Evolutionary conservation across 2,888 invertebrate genomes (phyloP), one percentile per base, ranked within the genome.

Genomic region (Drosophila borborema): DNA sequence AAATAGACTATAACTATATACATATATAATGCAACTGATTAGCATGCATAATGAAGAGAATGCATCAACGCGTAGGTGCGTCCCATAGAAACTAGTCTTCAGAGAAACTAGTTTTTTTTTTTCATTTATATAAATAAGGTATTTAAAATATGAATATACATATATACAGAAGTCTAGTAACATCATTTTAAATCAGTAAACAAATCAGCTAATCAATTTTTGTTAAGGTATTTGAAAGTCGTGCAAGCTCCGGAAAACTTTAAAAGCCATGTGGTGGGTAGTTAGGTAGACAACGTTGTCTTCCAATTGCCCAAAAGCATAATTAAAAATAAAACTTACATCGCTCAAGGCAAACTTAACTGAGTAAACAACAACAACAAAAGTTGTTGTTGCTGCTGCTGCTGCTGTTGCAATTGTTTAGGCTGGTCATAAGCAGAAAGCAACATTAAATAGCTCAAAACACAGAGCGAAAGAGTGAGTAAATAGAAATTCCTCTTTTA

Each of bases 311-410:
- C 70, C 56, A 77, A 79, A 77, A 60, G 76, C 71, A 76, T 80
- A 81, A 81, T 81, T 81, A 81, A 81, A 79, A 80, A 73, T 82
- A 81, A 81, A 79, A 80, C 71, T 82, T 82, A 75, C 80, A 82
- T 65, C 76, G 67, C 76, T 67, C 70, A 63, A 65, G 77, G 74
- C 67, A 46, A 67, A 38, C 53, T 43, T 46, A 60, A 67, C 59
- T 49, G 40, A 46, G 56, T 73, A 77, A 74, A 55, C 54, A 74
- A 53, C 64, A 38, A 62, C 62, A 60, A 64, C 49, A 69, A 48
- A 1, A 38, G 14, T 5, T 12, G 38, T 38, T 38, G 62, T 77
- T 53, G 43, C 8, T 41, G 12, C 9, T 41, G 40, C 18, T 31
- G 40, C 18, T 31, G 53, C 51, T 68, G 31, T 34, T 61, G 55